phyloP scores from a whole-genome alignment of 2,797 vertebrate genomes.

The Helicolenus hilgendorfi region DNA sequence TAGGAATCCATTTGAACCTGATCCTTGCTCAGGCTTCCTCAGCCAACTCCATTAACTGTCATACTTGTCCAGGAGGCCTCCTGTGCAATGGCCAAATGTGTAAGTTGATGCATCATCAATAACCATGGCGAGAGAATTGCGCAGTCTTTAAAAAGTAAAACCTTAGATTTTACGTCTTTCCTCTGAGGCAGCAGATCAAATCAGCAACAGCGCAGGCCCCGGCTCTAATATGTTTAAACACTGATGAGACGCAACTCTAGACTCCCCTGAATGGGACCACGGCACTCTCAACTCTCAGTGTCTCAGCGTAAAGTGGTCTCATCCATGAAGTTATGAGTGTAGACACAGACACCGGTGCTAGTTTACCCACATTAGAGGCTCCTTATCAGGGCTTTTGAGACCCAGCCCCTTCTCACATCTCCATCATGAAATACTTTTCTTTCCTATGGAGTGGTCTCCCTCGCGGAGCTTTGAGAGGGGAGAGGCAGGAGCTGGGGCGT shows the following conservation, averaged over 20 bases:
- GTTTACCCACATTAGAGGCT: conserved; percentile 84
- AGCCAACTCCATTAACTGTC: conserved; percentile 90
- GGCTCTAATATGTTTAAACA: conserved; percentile 87
- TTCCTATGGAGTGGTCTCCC: conserved; percentile 47
- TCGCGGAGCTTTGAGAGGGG: conserved; percentile 57
- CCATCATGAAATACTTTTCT: conserved; percentile 71
- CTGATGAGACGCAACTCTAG: conserved; percentile 90
- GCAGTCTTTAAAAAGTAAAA: conserved; percentile 87
- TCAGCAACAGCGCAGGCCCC: conserved; percentile 84
- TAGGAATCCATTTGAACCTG: conserved; percentile 90
- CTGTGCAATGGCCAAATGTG: conserved; percentile 81
- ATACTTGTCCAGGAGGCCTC: conserved; percentile 81
- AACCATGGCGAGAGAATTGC: conserved; percentile 76
- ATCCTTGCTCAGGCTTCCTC: conserved; percentile 84
- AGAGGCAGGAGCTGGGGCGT: conserved; percentile 53
- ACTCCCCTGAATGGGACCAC: conserved; percentile 85
- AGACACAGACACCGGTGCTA: conserved; percentile 74
- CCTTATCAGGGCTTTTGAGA: conserved; percentile 78
- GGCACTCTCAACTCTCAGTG: conserved; percentile 76
- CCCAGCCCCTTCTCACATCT: conserved; percentile 74
- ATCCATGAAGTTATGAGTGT: conserved; percentile 80
- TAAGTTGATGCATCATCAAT: conserved; percentile 89
- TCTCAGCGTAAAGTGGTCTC: conserved; percentile 86
- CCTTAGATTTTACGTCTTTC: conserved; percentile 87
- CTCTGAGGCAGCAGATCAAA: conserved; percentile 88